Evolutionary conservation across 2,888 invertebrate genomes (phyloP), one percentile per base, ranked within the genome.

Genomic region (Monochamus alternatus): DNA sequence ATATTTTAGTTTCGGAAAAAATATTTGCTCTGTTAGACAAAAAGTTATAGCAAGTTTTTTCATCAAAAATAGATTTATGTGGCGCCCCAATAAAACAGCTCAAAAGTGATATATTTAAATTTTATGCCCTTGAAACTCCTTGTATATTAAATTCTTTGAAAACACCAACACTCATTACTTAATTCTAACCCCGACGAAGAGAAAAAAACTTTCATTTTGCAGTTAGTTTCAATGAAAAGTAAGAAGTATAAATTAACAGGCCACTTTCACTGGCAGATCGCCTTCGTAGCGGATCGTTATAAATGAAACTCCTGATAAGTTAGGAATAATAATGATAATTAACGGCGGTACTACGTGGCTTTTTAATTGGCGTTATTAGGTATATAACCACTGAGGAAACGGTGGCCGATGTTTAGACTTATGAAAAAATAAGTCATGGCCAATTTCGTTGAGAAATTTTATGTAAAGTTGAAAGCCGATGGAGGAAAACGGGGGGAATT

Each of bases 371-470:
- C 22, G 55, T 55, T 55, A 55, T n/a, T 7, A 38, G 38, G 22
- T 22, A 52, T 52, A 52, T 10, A 52, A 52, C n/a, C 9, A 10
- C 1, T 12, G n/a, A 3, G 22, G 22, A 55, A 55, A 55, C n/a
- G n/a, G 55, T 8, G 14, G 14, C 55, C 55, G 55, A 14, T 55
- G 55, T 55, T 55, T 55, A 55, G 3, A 14, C 55, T 55, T 55
- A 22, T 55, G n/a, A 55, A 55, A 55, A 55, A 55, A 55, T 55
- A 22, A 55, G 55, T 55, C 55, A 55, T 55, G 55, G 55, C 22
- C 55, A 55, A 55, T 55, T 55, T 55, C 55, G 22, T 55, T n/a
- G 22, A 14, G 55, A 55, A n/a, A 55, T 55, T 55, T 55, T n/a
- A 55, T 14, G 4, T 38, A 38, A 38, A 38, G 5, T 38, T 38